Evolutionary conservation across 2,888 invertebrate species (phyloP).

Genomic region (Neuroscelio doddi): DNA sequence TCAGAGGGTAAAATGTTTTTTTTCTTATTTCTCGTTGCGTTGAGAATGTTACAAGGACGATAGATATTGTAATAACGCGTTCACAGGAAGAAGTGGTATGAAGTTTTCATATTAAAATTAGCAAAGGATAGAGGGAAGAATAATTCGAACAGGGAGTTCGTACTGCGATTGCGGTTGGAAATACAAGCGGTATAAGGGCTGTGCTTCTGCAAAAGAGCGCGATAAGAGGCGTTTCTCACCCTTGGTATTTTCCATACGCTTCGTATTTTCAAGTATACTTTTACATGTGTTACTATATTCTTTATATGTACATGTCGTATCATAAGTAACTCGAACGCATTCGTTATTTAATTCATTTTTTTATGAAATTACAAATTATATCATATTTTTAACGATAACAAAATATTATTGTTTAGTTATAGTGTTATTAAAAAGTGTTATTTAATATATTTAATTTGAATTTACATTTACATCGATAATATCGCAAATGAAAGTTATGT

Average conservation of each 20-base stretch:
- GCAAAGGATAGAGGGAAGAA: background rate
- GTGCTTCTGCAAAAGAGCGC: constrained; percentile 10
- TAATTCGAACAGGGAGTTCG: constrained; percentile 5
- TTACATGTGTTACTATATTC: background rate
- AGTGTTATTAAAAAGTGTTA: no score
- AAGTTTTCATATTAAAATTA: constrained; percentile 3
- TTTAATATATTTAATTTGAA: no score
- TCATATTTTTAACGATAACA: background rate
- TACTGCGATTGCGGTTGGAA: background rate
- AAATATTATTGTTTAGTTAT: no score
- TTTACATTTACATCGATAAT: no score
- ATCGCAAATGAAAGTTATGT: no score
- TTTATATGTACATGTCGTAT: background rate
- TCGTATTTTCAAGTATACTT: background rate
- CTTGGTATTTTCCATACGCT: constrained; percentile 4
- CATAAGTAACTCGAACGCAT: background rate
- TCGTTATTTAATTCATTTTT: background rate
- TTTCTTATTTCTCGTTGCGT: background rate
- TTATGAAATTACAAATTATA: background rate
- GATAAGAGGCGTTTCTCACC: constrained; percentile 15
- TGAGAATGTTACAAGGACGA: background rate
- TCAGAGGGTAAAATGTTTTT: no score
- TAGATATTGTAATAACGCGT: background rate
- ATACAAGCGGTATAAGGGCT: constrained; percentile 6
- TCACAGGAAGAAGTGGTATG: background rate